phyloP scores from a whole-genome alignment of 2,797 vertebrate species.

The Lutra lutra region DNA sequence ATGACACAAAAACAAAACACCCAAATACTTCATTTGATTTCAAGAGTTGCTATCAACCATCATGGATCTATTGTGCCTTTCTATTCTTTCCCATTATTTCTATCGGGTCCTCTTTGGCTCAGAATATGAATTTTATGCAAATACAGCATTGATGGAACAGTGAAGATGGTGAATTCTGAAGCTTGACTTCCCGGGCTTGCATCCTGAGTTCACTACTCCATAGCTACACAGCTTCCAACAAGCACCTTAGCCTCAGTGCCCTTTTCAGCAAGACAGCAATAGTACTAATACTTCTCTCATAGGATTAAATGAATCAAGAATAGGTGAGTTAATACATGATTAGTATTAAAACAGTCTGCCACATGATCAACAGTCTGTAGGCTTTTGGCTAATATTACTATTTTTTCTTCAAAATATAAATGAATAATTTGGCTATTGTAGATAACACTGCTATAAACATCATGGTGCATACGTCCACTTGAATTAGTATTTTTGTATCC shows the following conservation, averaged over 20 bases:
- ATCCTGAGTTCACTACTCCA: neutral
- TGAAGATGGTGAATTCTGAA: neutral
- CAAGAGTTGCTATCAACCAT: neutral
- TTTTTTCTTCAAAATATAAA: constrained; percentile 61
- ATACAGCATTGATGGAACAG: neutral
- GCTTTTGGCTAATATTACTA: constrained; percentile 46
- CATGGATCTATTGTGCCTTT: neutral
- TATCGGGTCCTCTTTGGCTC: neutral
- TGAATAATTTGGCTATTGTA: neutral
- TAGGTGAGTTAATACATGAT: constrained; percentile 7
- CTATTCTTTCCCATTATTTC: constrained; percentile 11
- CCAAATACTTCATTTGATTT: constrained; percentile 32
- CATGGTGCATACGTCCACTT: neutral
- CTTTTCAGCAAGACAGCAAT: neutral
- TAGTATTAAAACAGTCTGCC: neutral
- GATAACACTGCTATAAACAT: neutral
- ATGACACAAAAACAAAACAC: neutral
- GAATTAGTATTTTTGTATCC: neutral
- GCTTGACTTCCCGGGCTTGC: neutral
- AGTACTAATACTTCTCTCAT: neutral
- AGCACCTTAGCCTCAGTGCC: neutral
- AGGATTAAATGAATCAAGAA: neutral
- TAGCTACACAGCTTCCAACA: neutral
- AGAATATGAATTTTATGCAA: constrained; percentile 26
- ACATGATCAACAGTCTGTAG: neutral